phyloP scores from a whole-genome alignment of 2,797 vertebrate species.

The Smutsia gigantea region DNA sequence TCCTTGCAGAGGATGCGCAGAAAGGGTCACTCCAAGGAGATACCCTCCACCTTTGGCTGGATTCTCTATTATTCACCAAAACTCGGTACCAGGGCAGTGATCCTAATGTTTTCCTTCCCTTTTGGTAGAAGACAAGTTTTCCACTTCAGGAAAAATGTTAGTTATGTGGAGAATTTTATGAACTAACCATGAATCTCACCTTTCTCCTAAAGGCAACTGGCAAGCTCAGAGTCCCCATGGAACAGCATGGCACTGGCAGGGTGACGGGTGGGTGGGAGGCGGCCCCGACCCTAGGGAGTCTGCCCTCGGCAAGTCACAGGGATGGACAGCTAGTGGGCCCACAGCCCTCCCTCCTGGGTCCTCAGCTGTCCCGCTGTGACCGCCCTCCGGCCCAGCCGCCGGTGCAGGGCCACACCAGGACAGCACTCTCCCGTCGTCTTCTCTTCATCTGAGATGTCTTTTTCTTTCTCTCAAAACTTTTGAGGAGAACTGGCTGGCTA shows the following conservation, averaged over 20 bases:
- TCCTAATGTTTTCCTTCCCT: background rate
- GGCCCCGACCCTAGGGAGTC: background rate
- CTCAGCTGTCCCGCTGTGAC: background rate
- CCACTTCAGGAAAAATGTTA: background rate
- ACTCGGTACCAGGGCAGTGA: background rate
- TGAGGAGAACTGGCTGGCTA: background rate
- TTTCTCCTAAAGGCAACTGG: background rate
- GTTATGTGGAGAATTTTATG: background rate
- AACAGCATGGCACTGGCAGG: background rate
- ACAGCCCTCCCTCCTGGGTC: background rate
- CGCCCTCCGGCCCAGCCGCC: background rate
- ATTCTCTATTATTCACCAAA: background rate
- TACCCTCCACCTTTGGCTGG: background rate
- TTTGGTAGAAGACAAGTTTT: constrained; percentile 5
- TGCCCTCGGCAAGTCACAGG: too few relatives aligned
- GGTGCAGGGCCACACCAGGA: too few relatives aligned
- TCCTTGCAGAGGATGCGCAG: background rate
- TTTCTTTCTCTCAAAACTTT: background rate
- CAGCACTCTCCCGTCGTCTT: background rate
- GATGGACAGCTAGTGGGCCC: accelerated
- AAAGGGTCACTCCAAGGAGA: background rate
- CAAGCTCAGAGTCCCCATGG: too few relatives aligned
- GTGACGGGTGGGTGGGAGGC: background rate
- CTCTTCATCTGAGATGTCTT: background rate
- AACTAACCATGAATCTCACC: background rate